A percentile compares a stretch with the other conserved stretches of the same genome.
Evolutionary conservation across 2,888 invertebrate species (phyloP).

Genomic region (Scelioninae gen. 1): DNA sequence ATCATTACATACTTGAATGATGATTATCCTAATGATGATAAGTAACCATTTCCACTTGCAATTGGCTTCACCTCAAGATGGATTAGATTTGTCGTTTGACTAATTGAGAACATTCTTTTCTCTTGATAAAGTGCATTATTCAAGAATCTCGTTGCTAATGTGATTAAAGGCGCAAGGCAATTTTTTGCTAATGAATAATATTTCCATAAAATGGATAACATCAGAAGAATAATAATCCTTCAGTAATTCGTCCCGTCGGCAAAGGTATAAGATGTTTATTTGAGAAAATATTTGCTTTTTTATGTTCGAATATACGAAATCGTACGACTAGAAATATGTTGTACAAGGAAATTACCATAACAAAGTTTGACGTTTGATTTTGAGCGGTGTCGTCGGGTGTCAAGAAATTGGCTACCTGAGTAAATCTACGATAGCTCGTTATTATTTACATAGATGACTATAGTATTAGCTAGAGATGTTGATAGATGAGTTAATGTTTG

Average conservation of each 20-base stretch:
- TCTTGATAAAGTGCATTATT: slow-evolving; percentile 39
- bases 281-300: neutral
- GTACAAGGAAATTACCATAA: slow-evolving; percentile 42
- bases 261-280: too few relatives aligned
- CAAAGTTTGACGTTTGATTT: slow-evolving; percentile 35
- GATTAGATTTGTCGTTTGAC: slow-evolving; percentile 50
- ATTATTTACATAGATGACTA: slow-evolving; percentile 51
- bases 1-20: slow-evolving; percentile 30
- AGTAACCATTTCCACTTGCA: slow-evolving; percentile 21
- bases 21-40: slow-evolving; percentile 40
- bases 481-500: slow-evolving; percentile 40
- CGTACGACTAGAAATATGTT: neutral
- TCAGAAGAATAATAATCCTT: neutral
- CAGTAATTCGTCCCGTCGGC: neutral
- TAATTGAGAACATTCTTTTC: slow-evolving; percentile 32
- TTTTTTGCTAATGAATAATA: slow-evolving; percentile 16
- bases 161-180: slow-evolving; percentile 43
- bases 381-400: slow-evolving; percentile 59
- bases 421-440: slow-evolving; percentile 20
- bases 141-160: slow-evolving; percentile 21
- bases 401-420: slow-evolving; percentile 63
- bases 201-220: slow-evolving; percentile 34
- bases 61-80: neutral
- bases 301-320: neutral
- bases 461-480: slow-evolving; percentile 41